Evolutionary conservation across 2,797 vertebrate genomes (phyloP), one percentile per base, ranked within the genome.

Genomic region (Pelobates cultripes): DNA sequence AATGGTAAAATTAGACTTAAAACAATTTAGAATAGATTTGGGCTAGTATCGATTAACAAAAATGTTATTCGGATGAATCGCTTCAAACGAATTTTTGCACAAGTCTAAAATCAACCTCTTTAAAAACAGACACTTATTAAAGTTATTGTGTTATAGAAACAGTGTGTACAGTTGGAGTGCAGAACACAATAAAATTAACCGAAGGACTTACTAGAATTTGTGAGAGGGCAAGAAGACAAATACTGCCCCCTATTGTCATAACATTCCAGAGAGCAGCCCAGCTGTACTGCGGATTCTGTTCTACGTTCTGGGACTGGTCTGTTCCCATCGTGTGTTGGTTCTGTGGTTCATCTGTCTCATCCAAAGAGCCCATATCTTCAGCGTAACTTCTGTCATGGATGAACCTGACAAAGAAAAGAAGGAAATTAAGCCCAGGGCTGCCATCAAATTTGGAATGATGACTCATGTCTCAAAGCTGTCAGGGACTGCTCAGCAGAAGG

Each of bases 181-280:
- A 28, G 28, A 28, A 28, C 28, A 28, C 28, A 28, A 28, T 28
- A 28, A 28, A 28, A 28, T 28, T 28, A 28, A 28, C 28, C 28
- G 28, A 28, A 28, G 28, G 28, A 79, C 94, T 93, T 93, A 95
- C 94, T 92, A 93, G 85, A 81, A 94, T 91, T 87, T 95, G 94
- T 0, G 91, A 94, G 66, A 94, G 86, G 67, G 91, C 91, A 17
- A 94, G 92, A 69, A 95, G 88, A 87, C 90, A 92, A 74, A 96
- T 86, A 83, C 85, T 92, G 87, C 88, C 88, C 84, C 91, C 91
- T n/a, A 90, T 90, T 9, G 87, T 86, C 70, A 93, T 87, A 81
- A 91, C 91, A 85, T 92, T 93, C 91, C 94, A 91, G 70, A 80
- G 9, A 75, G 91, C 91, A 42, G 90, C 88, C 93, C 91, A 94